A percentile compares a stretch with the other conserved stretches of the same genome.
phyloP scores from a whole-genome alignment of 2,113 vertebrate genomes.

The Myocastor coypus region DNA sequence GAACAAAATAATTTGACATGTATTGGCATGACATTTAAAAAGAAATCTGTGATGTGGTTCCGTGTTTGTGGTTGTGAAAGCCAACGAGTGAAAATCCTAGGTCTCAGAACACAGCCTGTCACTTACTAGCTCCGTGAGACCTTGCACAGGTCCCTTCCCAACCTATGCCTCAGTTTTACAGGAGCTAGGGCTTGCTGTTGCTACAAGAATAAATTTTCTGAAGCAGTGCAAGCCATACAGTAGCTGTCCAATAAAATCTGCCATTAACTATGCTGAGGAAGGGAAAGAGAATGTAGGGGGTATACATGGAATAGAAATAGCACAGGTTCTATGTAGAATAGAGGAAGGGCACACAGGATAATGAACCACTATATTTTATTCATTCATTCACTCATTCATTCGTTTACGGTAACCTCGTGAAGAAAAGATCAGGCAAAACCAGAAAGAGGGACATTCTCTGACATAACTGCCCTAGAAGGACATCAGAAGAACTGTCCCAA shows the following conservation, averaged over 20 bases:
- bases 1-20: not conserved
- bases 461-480: conserved; percentile 10
- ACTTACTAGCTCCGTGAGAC: not conserved
- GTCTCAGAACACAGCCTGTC: not conserved
- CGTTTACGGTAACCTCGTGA: not conserved
- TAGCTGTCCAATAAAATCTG: not conserved
- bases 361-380: not conserved
- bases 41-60: not conserved
- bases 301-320: not conserved
- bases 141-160: not conserved
- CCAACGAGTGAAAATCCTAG: not conserved
- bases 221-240: not conserved
- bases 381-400: not conserved
- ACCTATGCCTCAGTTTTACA: not conserved
- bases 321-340: not conserved
- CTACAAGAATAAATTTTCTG: conserved; percentile 3
- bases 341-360: not conserved
- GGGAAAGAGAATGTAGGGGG: not conserved
- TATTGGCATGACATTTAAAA: not conserved
- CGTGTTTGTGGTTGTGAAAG: not conserved
- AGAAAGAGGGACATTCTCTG: not conserved
- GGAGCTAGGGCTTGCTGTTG: not conserved
- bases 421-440: conserved; percentile 21
- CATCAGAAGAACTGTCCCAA: not conserved
- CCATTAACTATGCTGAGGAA: not conserved